Base-by-base conservation (phyloP, 1,140 invertebrate genomes). In the Conopomorpha cramerella region DNA sequence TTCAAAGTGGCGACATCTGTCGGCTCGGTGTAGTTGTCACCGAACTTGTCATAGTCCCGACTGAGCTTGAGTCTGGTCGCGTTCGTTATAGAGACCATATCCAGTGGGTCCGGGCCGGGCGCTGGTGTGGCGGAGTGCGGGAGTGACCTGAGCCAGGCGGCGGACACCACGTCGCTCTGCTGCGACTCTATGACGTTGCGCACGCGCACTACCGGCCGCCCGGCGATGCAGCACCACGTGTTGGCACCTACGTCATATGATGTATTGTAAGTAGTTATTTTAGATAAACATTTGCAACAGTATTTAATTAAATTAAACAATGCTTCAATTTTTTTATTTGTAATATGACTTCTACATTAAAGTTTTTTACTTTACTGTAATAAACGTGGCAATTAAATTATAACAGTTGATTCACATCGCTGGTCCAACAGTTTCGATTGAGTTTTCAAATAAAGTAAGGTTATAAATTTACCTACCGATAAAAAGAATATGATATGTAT, bases 151-250 rank as follows among this genome's bases (percentile, higher is more conserved):
- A 84, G 56, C 83, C 81, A 84, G 2, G 58, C 47, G 2, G 76
- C 51, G 28, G 50, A 54, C 3, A 65, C 54, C 2, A 82, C 59
- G 56, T 82, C 77, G 10, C 66, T 44, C 8, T 45, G 43, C 1
- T 65, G 59, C 1, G 58, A 52, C 17, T 64, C 72, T 7, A 84
- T 80, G 8, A 81, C 52, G 28, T 81, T 82, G 26, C 77, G 63
- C 0, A 85, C 82, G 36, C 80, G 70, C 13, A 77, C 60, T 10
- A 70, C 82, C 1, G 66, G 46, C 46, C 83, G 82, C 6, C 85
- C 83, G 17, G 82, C 82, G 2, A 91, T 51, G 17, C 85, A 80
- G 59, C 86, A 87, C 57, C 81, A 86, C 6, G 86, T 88, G 15
- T 80, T 67, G 0, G 57, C 38, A 45, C 82, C 84, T 82, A 39